Conservation (phyloP, 2,113 vertebrate genomes). For the Nettapus auritus region DNA sequence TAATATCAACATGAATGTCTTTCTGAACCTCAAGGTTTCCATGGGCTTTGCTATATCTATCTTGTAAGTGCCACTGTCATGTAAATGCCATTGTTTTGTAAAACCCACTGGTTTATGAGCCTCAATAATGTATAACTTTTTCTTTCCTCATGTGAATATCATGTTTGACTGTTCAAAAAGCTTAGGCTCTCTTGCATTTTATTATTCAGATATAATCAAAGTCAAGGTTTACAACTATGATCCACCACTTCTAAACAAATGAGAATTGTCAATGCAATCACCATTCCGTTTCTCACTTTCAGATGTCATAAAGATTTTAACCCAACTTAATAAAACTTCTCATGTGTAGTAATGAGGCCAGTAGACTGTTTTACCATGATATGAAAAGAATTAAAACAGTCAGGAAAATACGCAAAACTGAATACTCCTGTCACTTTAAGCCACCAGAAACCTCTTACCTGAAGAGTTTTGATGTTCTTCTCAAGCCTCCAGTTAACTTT, state of each 20-base stretch:
- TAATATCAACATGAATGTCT: not conserved
- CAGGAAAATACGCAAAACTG: not conserved
- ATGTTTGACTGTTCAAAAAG: not conserved
- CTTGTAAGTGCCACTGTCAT: not conserved
- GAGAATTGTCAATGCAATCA: constrained; percentile 27
- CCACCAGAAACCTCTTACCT: not conserved
- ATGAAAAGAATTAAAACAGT: not conserved
- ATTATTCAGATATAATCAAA: not conserved
- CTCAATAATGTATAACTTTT: not conserved
- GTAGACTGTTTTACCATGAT: not conserved
- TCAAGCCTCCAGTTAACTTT: not conserved
- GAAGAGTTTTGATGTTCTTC: not conserved
- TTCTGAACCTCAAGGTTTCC: not conserved
- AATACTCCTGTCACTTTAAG: not conserved
- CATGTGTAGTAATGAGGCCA: not conserved
- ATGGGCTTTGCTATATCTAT: not conserved
- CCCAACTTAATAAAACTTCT: constrained; percentile 42
- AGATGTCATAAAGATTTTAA: constrained; percentile 27
- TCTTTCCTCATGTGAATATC: not conserved
- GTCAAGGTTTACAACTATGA: constrained; percentile 17
- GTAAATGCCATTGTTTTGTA: not conserved
- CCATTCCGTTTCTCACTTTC: not conserved
- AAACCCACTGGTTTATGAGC: not conserved
- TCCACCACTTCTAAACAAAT: not conserved
- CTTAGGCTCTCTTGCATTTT: not conserved